phyloP scores from a whole-genome alignment of 2,113 vertebrate species.

The Pterocles orientalis region DNA sequence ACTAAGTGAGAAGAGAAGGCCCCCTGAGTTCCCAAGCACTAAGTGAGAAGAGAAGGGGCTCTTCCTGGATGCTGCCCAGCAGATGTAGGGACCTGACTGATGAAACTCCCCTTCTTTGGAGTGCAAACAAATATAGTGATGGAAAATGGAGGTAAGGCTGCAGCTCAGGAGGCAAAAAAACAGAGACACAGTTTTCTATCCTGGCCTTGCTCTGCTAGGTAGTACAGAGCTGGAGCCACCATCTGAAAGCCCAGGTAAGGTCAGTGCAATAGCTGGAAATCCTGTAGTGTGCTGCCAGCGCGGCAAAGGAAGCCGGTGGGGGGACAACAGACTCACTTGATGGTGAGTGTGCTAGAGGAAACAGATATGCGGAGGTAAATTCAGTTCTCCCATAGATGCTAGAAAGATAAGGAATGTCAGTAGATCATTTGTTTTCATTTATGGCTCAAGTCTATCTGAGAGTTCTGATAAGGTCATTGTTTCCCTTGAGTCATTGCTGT shows the following conservation, averaged over 20 bases:
- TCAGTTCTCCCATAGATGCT: constrained; percentile 18
- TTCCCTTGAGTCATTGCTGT: constrained; percentile 75
- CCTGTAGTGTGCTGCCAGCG: background rate
- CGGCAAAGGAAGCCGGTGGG: background rate
- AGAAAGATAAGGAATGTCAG: constrained; percentile 47
- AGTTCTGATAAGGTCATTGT: constrained; percentile 75
- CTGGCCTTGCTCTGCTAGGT: background rate
- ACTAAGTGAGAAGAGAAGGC: background rate
- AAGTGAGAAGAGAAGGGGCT: background rate
- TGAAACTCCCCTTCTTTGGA: background rate
- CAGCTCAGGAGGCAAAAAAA: background rate
- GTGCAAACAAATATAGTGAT: background rate
- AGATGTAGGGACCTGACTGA: background rate
- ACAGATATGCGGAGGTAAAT: background rate
- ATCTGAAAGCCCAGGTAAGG: background rate
- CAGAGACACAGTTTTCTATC: background rate
- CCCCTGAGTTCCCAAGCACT: background rate
- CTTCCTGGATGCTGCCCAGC: fast-evolving
- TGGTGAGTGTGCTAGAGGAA: constrained; percentile 20
- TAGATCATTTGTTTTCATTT: constrained; percentile 73
- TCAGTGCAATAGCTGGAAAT: background rate
- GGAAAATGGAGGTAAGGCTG: background rate
- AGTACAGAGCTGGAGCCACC: background rate
- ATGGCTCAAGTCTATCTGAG: constrained; percentile 70
- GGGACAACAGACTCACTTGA: background rate